A percentile compares a stretch with the other conserved stretches of the same genome.
phyloP scores from a whole-genome alignment of 2,113 vertebrate genomes.

The Rhynchopsitta pachyrhyncha region DNA sequence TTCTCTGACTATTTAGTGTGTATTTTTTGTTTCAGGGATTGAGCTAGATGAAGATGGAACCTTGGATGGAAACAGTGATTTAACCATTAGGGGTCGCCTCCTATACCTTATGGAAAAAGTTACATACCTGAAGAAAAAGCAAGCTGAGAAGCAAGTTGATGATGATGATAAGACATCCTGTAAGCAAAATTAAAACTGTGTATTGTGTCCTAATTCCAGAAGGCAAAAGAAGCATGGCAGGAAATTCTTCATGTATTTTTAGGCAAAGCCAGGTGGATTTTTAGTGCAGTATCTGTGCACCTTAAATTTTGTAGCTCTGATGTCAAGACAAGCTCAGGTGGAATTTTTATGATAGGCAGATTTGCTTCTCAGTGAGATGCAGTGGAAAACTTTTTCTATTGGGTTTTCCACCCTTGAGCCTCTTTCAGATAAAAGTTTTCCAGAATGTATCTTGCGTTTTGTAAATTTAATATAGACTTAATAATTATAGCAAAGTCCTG shows the following conservation, averaged over 20 bases:
- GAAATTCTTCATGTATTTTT: not conserved
- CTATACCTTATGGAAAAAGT: conserved; percentile 92
- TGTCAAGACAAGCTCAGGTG: not conserved
- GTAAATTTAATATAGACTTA: not conserved
- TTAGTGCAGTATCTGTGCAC: not conserved
- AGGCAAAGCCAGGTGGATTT: not conserved
- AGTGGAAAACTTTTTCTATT: not conserved
- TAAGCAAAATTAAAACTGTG: conserved; percentile 67
- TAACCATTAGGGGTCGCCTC: conserved; percentile 89
- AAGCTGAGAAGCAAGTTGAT: conserved; percentile 80
- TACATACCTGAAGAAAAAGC: conserved; percentile 88
- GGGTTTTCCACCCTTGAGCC: not conserved
- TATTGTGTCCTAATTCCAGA: not conserved
- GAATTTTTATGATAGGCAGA: not conserved
- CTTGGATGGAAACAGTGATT: conserved; percentile 81
- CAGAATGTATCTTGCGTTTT: not conserved
- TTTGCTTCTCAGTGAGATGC: not conserved
- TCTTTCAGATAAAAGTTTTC: not conserved
- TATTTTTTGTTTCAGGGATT: conserved; percentile 76
- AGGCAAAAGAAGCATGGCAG: not conserved
- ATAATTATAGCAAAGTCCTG: not conserved
- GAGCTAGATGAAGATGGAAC: conserved; percentile 88
- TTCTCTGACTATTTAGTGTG: not conserved
- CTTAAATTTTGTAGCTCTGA: not conserved
- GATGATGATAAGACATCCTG: conserved; percentile 84